Conservation (phyloP, 2,113 vertebrate species). For the Prunella fulvescens region DNA sequence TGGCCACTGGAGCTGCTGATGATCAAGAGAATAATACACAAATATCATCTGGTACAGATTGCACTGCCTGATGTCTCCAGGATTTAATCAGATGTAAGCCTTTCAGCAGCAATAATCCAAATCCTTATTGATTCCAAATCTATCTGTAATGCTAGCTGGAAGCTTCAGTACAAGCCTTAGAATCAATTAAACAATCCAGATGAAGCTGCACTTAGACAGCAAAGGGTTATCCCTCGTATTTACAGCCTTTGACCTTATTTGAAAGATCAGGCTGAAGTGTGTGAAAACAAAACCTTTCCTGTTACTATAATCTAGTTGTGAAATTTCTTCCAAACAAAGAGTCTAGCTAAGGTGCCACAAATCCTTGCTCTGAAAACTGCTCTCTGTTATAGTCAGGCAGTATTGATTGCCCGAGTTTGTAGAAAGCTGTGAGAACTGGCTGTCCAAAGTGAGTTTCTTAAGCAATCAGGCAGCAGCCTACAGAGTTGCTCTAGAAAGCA, state of each 20-base stretch:
- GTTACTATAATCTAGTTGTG: not conserved
- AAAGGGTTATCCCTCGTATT: not conserved
- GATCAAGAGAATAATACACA: not conserved
- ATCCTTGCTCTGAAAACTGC: not conserved
- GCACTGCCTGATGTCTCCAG: not conserved
- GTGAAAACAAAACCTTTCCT: not conserved
- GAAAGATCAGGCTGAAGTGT: not conserved
- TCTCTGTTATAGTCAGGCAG: not conserved
- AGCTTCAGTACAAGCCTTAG: not conserved
- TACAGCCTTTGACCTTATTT: not conserved
- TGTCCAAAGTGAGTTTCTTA: not conserved
- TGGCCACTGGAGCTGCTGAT: not conserved
- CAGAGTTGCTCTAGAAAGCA: not conserved
- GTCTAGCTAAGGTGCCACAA: not conserved
- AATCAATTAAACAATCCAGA: not conserved
- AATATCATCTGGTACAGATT: not conserved
- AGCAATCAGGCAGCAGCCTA: not conserved
- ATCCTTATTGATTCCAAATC: not conserved
- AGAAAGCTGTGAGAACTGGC: not conserved
- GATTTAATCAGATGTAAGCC: not conserved
- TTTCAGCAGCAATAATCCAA: conserved; percentile 5
- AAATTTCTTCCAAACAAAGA: not conserved
- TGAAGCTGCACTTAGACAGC: not conserved
- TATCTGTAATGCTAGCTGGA: not conserved
- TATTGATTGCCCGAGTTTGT: not conserved